Evolutionary conservation across 2,113 vertebrate species (phyloP), one percentile per base, ranked within the genome.

Genomic region (Pandion haliaetus): DNA sequence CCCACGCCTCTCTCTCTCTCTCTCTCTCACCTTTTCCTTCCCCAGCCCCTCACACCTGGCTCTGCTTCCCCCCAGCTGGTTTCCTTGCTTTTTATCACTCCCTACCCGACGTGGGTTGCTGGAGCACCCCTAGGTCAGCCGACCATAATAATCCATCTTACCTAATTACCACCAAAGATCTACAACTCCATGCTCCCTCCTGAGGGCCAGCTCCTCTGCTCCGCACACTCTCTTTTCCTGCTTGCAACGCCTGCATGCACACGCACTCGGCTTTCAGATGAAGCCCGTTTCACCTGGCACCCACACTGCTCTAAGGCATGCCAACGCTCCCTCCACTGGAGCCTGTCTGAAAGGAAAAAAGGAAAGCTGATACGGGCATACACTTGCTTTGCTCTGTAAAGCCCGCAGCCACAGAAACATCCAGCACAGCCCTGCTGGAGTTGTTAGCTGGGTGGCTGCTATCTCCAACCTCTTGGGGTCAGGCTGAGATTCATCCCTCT

Each of bases 381-480:
- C 6, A 2, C 59, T 28, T 52, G 63, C 10, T 19, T 32, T 18
- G 63, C 44, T 40, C 50, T 7, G 24, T 10, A 32, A 36, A 18
- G 25, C 38, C 44, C 3, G 1, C 0, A 4, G 45, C 44, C 31
- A 12, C 49, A 65, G 77, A 25, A 49, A 31, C n/a, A 40, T 32
- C 6, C 2, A 10, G 36, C 17, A 11, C 34, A 24, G 52, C 59
- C 24, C 9, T 7, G 52, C 47, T 15, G 45, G 14, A n/a, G 47
- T 29, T 2, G 0, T 15, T 4, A 29, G 28, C 25, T 3, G 0
- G 23, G 10, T 34, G 3, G 4, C n/a, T 8, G 9, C 38, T 20
- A 5, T 4, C 38, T 45, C 29, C 29, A 25, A 0, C 13, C 36
- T 24, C 42, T 38, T 6, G 19, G 73, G 19, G 11, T 34, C 34